phyloP scores from a whole-genome alignment of 2,113 vertebrate genomes.

The Phycodurus eques region DNA sequence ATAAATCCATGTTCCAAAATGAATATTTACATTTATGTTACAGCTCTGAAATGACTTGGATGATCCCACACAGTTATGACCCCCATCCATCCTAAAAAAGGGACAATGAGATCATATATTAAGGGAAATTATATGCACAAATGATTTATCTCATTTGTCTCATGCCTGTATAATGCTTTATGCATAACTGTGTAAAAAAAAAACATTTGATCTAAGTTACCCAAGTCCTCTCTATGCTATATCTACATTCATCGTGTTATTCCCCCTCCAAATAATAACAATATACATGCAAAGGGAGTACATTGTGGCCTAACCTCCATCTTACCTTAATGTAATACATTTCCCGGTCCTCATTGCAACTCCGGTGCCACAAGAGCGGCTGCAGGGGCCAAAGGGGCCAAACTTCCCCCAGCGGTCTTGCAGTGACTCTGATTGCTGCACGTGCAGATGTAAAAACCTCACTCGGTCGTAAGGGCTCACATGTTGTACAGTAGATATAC shows the following conservation, averaged over 20 bases:
- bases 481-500: conserved; percentile 5
- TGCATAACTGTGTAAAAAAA: no score
- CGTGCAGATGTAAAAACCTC: conserved; percentile 7
- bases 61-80: conserved; percentile 81
- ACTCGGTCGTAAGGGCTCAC: background rate
- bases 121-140: background rate
- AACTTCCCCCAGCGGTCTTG: conserved; percentile 68
- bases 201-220: no score
- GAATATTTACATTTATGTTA: conserved; percentile 63
- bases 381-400: conserved; percentile 68
- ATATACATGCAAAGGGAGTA: background rate
- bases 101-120: background rate
- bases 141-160: background rate
- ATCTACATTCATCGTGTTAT: no score
- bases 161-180: no score
- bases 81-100: conserved; percentile 78
- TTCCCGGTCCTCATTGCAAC: conserved; percentile 64
- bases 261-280: no score
- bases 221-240: no score
- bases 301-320: background rate
- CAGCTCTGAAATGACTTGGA: conserved; percentile 78
- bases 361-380: conserved; percentile 70
- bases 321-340: conserved; percentile 65
- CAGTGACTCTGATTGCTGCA: conserved; percentile 39
- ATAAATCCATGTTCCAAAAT: background rate